Conservation (phyloP, 2,797 vertebrate genomes). For the Iguana delicatissima region DNA sequence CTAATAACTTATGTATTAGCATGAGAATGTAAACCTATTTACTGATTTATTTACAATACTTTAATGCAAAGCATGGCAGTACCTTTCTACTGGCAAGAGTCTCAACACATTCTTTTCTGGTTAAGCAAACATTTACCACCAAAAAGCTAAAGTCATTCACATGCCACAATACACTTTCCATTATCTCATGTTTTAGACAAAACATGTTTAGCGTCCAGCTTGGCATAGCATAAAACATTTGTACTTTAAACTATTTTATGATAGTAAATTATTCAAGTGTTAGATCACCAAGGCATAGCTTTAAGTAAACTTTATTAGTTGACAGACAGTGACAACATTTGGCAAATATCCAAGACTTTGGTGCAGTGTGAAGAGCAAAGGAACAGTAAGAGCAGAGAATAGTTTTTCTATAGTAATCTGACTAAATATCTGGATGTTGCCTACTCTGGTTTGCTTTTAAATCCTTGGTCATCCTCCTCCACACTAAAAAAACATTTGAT, state of each 20-base stretch:
- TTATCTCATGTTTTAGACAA: slow-evolving; percentile 78
- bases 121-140: slow-evolving; percentile 77
- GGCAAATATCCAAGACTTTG: slow-evolving; percentile 56
- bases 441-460: slow-evolving; percentile 20
- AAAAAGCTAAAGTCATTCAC: slow-evolving; percentile 74
- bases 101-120: slow-evolving; percentile 71
- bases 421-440: slow-evolving; percentile 24
- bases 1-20: slow-evolving; percentile 65
- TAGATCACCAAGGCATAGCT: slow-evolving; percentile 69
- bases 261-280: slow-evolving; percentile 75
- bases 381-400: slow-evolving; percentile 22
- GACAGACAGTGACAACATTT: slow-evolving; percentile 55
- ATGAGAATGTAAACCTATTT: slow-evolving; percentile 69
- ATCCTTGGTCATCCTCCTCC: not conserved
- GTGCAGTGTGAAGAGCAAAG: slow-evolving; percentile 34
- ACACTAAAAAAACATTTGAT: not conserved
- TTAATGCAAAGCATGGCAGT: slow-evolving; percentile 66
- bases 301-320: slow-evolving; percentile 69
- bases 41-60: slow-evolving; percentile 72
- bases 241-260: slow-evolving; percentile 71
- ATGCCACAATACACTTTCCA: slow-evolving; percentile 76
- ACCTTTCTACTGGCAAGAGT: slow-evolving; percentile 67
- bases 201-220: slow-evolving; percentile 71
- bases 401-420: slow-evolving; percentile 16
- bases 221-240: slow-evolving; percentile 73